Percentiles rank a stretch among this genome's conserved stretches.
Evolutionary conservation across 2,888 invertebrate species (phyloP).

Genomic region (Spilarctia lutea): DNA sequence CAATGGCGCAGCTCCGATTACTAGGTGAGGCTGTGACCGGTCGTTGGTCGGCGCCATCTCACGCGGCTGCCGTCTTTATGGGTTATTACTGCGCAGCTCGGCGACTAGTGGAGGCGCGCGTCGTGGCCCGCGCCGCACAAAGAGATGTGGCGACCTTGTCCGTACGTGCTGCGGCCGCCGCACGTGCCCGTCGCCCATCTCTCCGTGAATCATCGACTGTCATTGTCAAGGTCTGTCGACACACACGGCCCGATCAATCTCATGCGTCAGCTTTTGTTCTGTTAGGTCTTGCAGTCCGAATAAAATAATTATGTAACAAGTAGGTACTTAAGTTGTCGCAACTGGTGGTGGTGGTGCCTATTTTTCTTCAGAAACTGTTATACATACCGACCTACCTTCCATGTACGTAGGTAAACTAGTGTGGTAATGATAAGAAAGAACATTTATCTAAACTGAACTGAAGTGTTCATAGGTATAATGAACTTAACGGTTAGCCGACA

Average conservation of each 20-base stretch:
- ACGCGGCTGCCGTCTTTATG: slow-evolving; percentile 10
- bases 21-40: slow-evolving; percentile 31
- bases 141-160: slow-evolving; percentile 28
- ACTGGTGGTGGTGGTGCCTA: not conserved
- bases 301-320: not conserved
- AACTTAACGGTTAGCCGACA: not conserved
- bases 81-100: slow-evolving; percentile 2
- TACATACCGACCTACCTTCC: not conserved
- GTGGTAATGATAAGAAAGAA: not conserved
- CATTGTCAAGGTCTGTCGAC: slow-evolving; percentile 59
- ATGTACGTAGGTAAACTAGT: not conserved
- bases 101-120: not conserved
- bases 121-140: not conserved
- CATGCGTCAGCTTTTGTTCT: slow-evolving; percentile 34
- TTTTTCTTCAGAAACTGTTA: not conserved
- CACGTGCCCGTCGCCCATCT: slow-evolving; percentile 39
- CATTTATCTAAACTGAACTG: not conserved
- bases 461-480: not conserved
- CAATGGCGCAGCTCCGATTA: slow-evolving; percentile 28
- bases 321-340: not conserved
- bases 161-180: slow-evolving; percentile 38
- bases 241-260: slow-evolving; percentile 22
- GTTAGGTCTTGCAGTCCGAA: slow-evolving; percentile 4
- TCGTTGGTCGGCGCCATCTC: slow-evolving; percentile 18
- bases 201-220: slow-evolving; percentile 44